Conservation (phyloP, 2,113 vertebrate genomes). For the Anser cygnoides region DNA sequence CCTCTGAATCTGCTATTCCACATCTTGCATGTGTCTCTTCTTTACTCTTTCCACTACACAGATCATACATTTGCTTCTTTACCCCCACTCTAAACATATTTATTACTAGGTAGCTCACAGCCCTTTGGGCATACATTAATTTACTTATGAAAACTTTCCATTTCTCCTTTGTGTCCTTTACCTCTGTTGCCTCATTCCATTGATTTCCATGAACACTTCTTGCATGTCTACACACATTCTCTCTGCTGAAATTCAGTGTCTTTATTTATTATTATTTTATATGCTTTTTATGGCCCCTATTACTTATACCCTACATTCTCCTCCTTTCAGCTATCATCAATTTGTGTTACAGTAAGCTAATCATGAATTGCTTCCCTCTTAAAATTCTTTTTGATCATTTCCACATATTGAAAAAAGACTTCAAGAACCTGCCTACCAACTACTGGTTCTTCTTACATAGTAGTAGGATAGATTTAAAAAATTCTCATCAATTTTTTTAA, state of each 20-base stretch:
- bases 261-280: neutral
- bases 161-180: slow-evolving; percentile 49
- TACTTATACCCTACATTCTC: neutral
- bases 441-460: neutral
- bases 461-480: neutral
- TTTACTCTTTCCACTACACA: neutral
- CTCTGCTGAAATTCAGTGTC: slow-evolving; percentile 19
- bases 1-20: neutral
- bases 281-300: neutral
- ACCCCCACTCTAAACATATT: neutral
- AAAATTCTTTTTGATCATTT: slow-evolving; percentile 3
- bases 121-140: slow-evolving; percentile 46
- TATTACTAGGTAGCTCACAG: slow-evolving; percentile 45
- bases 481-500: neutral
- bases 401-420: neutral
- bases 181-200: slow-evolving; percentile 30
- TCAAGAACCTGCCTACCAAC: neutral
- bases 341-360: slow-evolving; percentile 38
- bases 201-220: slow-evolving; percentile 53
- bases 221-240: slow-evolving; percentile 37
- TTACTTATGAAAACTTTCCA: slow-evolving; percentile 37
- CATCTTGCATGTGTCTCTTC: neutral
- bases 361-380: neutral
- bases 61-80: slow-evolving; percentile 39
- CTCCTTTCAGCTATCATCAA: neutral